A percentile compares a stretch with the other conserved stretches of the same genome.
Conservation (phyloP, 35 echinoderm and acorn worm species). For the Nesometra sesokonis region DNA sequence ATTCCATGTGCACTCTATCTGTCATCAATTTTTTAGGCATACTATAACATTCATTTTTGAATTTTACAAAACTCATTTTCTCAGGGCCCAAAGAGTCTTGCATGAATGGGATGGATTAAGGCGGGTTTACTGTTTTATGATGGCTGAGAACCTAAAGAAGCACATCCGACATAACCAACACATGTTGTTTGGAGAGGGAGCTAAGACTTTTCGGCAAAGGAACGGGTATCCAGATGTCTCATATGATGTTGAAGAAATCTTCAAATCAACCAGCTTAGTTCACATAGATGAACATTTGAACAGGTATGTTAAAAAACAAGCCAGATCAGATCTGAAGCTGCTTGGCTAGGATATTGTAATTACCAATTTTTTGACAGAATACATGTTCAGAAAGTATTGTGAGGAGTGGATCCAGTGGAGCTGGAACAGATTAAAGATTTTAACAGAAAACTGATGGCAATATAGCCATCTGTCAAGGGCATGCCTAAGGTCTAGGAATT, state of each 20-base stretch:
- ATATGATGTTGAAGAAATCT: slow-evolving; percentile 81
- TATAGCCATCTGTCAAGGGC: no score
- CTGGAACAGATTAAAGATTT: no score
- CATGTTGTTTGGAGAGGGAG: slow-evolving; percentile 81
- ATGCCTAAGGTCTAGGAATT: no score
- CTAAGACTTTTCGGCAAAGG: slow-evolving; percentile 50
- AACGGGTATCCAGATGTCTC: slow-evolving; percentile 21
- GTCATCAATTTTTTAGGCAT: no score
- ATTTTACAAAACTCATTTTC: no score
- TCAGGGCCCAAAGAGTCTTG: slow-evolving; percentile 48
- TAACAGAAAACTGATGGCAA: no score
- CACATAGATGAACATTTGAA: slow-evolving; percentile 93
- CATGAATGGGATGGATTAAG: slow-evolving; percentile 80
- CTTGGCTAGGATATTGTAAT: neutral
- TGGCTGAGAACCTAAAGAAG: slow-evolving; percentile 65
- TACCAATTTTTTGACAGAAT: neutral
- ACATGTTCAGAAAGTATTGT: neutral
- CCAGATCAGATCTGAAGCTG: no score
- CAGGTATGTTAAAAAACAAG: slow-evolving; percentile 6
- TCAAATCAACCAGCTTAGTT: slow-evolving; percentile 65
- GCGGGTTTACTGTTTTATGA: slow-evolving; percentile 82
- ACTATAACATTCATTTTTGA: no score
- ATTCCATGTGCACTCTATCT: no score
- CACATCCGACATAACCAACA: slow-evolving; percentile 51
- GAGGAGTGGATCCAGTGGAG: neutral